These are phyloP conservation scores for Electrophaes corylata DNA, from an alignment of 2,888 invertebrate species.

Conservation along the genomic window DNA sequence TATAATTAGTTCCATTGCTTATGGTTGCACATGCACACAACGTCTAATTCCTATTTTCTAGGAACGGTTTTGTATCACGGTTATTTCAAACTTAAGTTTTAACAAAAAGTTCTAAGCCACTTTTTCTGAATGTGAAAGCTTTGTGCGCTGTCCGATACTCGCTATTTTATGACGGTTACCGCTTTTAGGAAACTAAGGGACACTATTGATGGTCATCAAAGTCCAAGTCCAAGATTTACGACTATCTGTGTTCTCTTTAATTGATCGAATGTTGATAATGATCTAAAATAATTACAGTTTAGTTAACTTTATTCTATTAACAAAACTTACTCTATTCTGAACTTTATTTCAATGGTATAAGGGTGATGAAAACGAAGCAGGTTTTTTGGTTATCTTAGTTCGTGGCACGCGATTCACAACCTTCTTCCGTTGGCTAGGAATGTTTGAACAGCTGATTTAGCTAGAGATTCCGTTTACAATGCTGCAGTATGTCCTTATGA, in stretches of 20 bases:
- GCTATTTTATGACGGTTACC: neutral
- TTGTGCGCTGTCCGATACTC: neutral
- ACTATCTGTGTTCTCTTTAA: constrained; percentile 56
- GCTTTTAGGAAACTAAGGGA: neutral
- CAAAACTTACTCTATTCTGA: neutral
- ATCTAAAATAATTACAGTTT: constrained; percentile 18
- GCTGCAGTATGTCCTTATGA: constrained; percentile 14
- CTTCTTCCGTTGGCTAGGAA: constrained; percentile 8
- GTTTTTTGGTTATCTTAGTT: neutral
- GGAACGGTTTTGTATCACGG: too few relatives aligned
- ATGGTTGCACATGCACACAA: too few relatives aligned
- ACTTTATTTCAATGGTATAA: constrained; percentile 14
- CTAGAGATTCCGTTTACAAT: constrained; percentile 16
- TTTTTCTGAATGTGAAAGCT: neutral
- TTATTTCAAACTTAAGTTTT: too few relatives aligned
- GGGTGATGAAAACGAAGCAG: neutral
- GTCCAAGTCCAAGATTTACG: constrained; percentile 57
- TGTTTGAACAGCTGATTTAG: constrained; percentile 4
- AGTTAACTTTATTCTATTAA: neutral
- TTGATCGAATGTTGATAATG: constrained; percentile 62
- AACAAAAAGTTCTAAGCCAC: neutral
- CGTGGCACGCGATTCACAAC: constrained; percentile 2
- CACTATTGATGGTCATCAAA: constrained; percentile 46
- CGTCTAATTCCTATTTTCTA: too few relatives aligned
- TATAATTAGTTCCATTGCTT: too few relatives aligned